Evolutionary conservation across 2,113 vertebrate genomes (phyloP).

Genomic region (Microtus ochrogaster): DNA sequence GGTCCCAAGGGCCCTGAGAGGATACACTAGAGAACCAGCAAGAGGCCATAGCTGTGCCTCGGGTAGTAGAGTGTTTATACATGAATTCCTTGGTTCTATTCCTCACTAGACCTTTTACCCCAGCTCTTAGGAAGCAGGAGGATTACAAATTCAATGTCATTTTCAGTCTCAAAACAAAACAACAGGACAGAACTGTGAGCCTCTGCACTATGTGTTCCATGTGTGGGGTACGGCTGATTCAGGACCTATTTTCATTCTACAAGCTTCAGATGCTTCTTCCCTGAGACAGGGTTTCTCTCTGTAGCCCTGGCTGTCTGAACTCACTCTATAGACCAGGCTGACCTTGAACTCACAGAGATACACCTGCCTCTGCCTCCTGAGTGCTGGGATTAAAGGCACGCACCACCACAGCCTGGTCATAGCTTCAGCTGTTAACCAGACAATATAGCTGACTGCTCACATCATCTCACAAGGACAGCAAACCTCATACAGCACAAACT

Average conservation of each 20-base stretch:
- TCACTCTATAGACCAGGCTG: neutral
- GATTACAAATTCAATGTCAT: neutral
- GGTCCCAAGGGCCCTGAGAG: neutral
- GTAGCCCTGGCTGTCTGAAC: neutral
- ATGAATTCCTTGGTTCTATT: neutral
- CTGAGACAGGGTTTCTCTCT: neutral
- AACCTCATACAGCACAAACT: accelerated
- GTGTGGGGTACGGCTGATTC: neutral
- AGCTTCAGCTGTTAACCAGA: neutral
- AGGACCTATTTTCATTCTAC: neutral
- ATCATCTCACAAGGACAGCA: neutral
- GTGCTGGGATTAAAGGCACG: neutral
- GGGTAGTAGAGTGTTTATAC: no score
- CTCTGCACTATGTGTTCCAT: neutral
- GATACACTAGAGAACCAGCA: neutral
- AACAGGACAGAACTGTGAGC: neutral
- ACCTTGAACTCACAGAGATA: neutral
- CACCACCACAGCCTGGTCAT: neutral
- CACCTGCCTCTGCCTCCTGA: neutral
- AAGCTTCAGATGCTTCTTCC: neutral
- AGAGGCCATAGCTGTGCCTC: neutral
- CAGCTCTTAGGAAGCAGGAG: neutral
- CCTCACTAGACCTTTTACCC: neutral
- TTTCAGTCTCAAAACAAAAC: neutral
- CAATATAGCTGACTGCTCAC: neutral